Evolutionary conservation across 1,140 invertebrate species (phyloP).

Genomic region (Rhynchophorus ferrugineus): DNA sequence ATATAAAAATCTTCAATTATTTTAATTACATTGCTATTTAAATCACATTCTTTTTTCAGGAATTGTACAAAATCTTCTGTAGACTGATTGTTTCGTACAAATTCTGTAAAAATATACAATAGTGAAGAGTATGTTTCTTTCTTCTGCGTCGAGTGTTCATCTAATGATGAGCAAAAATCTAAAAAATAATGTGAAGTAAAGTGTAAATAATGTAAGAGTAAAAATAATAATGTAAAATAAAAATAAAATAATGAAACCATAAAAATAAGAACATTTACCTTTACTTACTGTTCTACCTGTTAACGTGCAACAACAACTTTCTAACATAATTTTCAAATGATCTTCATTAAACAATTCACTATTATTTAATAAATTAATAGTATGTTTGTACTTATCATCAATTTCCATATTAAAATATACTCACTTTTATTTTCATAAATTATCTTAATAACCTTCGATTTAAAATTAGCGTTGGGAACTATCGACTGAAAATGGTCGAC

Average conservation of each 20-base stretch:
- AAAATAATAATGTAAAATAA: constrained; percentile 10
- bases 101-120: constrained; percentile 40
- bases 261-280: constrained; percentile 28
- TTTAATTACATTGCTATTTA: constrained; percentile 32
- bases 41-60: constrained; percentile 34
- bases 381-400: constrained; percentile 22
- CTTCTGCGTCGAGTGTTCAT: too few relatives aligned
- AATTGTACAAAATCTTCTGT: constrained; percentile 37
- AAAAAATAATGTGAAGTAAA: constrained; percentile 26
- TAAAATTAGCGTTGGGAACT: too few relatives aligned
- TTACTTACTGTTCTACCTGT: constrained; percentile 32
- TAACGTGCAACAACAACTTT: constrained; percentile 33
- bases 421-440: too few relatives aligned
- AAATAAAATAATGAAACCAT: constrained; percentile 8
- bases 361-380: constrained; percentile 31
- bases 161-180: too few relatives aligned
- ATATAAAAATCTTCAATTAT: constrained; percentile 40
- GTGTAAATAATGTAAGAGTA: neutral
- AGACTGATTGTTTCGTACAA: constrained; percentile 39
- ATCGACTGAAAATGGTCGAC: too few relatives aligned
- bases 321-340: constrained; percentile 37
- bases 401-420: neutral
- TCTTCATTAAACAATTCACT: constrained; percentile 36
- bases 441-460: neutral
- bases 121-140: constrained; percentile 42